Evolutionary conservation across 2,113 vertebrate species (phyloP), one percentile per base, ranked within the genome.

Genomic region (Oncorhynchus gorbuscha): DNA sequence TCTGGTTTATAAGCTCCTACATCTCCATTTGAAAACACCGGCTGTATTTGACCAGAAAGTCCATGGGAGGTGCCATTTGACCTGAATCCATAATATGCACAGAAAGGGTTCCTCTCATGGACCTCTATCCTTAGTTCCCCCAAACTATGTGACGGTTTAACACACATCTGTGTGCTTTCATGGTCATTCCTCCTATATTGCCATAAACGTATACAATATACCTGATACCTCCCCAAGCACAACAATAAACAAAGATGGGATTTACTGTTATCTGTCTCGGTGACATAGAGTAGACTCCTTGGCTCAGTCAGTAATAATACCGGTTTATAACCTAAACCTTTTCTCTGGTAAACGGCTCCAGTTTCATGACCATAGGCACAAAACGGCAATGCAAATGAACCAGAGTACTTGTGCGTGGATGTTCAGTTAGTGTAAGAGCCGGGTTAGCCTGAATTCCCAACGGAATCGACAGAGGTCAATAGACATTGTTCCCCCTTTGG

Each of bases 381-480:
- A 59, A 62, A 68, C 70, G 18, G 5, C 51, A 55, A 61, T 12
- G 14, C 4, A 7, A n/a, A 45, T 80, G 35, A 64, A 69, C 59
- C n/a, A 1, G 59, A 62, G 24, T 55, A 55, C 28, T 4, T 55
- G 4, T 55, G 4, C 16, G 12, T 55, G 51, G 16, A 55, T 55
- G 16, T 55, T 55, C 16, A 55, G 5, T 24, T 5, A n/a, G 59
- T 62, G 59, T 80, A 75, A 7, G 14, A 83, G 75, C 74, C 73
- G 78, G 78, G 81, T 86, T 84, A 28, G 75, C 81, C 71, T 73
- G 76, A 83, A 85, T 87, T 86, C 83, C 64, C 26, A 78, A 13
- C 2, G 6, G 24, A 16, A 22, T 13, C 18, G 14, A 74, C 32
- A 30, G 32, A 68, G 62, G 84, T 87, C 84, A 72, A 85, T 85